Base-by-base conservation (phyloP, 2,888 invertebrate genomes). In the Caenorhabditis sp. region DNA sequence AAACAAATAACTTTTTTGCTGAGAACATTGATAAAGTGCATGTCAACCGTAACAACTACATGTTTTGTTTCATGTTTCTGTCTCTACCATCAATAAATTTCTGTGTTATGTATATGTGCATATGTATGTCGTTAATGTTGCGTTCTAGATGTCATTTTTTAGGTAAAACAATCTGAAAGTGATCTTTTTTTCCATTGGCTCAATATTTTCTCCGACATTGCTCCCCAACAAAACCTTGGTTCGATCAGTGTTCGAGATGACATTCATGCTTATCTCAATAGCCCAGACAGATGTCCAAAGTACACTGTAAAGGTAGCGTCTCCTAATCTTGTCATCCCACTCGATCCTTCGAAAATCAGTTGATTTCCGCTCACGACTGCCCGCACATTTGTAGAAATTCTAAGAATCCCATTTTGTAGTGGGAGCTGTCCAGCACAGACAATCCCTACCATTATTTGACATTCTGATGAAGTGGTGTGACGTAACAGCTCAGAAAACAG, bases 251-350 rank as follows among this genome's bases (percentile, higher is more conserved):
- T 84, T 55, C 83, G 86, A 51, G 90, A 90, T 32, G 90, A 90
- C 74, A 84, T 90, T 65, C 88, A 90, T 69, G 72, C 87, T 1
- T 82, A 91, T 50, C 76, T 91, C 26, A 88, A 88, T 61, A 86
- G 84, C 64, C 84, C 89, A 4, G 89, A 90, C 60, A 85, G 88
- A 24, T 82, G 80, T 44, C 89, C 89, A 40, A 90, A 87, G 79
- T 90, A 91, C 77, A 77, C 72, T 4, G 90, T 90, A 72, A 84
- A 87, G 82, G 90, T 88, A 56, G n/a, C n/a, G n/a, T n/a, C n/a
- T n/a, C n/a, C n/a, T 24, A 78, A 26, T 53, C 26, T 1, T n/a
- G 18, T 28, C 11, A 51, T 37, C 28, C 35, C 50, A 32, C 35
- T 40, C 35, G 32, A 32, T 24, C 13, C 13, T 40, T 40, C 11